Evolutionary conservation across 1,140 invertebrate genomes (phyloP), one percentile per base, ranked within the genome.

Genomic region (Rhysida immarginata): DNA sequence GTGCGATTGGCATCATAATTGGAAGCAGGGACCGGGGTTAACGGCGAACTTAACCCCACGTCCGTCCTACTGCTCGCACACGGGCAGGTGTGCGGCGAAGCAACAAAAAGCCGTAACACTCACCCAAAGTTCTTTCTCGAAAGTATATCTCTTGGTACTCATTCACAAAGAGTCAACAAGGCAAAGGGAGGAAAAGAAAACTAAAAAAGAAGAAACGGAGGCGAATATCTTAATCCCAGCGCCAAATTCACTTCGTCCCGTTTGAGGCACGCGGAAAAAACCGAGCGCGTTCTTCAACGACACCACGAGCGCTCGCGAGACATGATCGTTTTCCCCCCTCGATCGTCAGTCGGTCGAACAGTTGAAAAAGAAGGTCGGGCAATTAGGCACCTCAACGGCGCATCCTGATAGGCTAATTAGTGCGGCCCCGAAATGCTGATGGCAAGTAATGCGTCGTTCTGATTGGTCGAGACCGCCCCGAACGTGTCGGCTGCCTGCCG

Each of bases 1-100:
- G 87, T 77, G 84, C 83, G 71, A 87, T 78, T 75, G 84, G 84
- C 83, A 87, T 87, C 87, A 90, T 89, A 74, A 75, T 81, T 11
- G 26, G 3, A 8, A 11, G 44, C 3, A 46, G 16, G 3, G 16
- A 23, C 20, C 21, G 44, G 21, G 44, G 21, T 8, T 18, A 16
- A 46, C 8, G 16, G 16, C n/a, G n/a, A n/a, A n/a, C n/a, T 48
- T 14, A 11, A 13, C 8, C 13, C 45, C 21, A 21, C 8, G 21
- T 48, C 26, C 21, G 21, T 8, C 13, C 26, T 5, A 13, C 13
- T 24, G 50, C n/a, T n/a, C n/a, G n/a, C n/a, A n/a, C n/a, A 14
- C 21, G 41, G 18, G 49, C 23, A 29, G 2, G 23, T 14, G 35
- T 14, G 52, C 3, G 16, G 35, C 5, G 35, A 14, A 16, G 14